Percentiles rank a stretch among this genome's conserved stretches.
phyloP scores from a whole-genome alignment of 2,797 vertebrate species.

The Margarornis squamiger region DNA sequence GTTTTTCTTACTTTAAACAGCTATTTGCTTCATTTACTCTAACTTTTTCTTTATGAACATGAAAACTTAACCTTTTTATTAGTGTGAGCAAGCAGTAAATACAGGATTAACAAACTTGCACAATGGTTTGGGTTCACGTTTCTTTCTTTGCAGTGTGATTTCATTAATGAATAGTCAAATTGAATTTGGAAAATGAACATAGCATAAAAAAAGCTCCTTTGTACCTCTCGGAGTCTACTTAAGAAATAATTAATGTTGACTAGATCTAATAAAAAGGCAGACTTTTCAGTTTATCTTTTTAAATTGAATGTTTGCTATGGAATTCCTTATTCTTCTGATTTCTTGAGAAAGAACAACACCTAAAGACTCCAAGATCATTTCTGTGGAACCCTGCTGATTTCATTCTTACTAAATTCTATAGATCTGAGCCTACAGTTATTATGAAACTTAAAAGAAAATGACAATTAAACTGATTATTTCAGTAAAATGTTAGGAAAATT shows the following conservation, averaged over 20 bases:
- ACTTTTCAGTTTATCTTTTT: not conserved
- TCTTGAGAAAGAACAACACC: not conserved
- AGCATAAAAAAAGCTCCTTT: not conserved
- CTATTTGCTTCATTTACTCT: not conserved
- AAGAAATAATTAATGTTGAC: slow-evolving; percentile 22
- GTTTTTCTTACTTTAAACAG: not conserved
- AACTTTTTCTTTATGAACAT: not conserved
- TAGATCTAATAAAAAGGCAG: not conserved
- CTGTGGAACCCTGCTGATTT: slow-evolving; percentile 15
- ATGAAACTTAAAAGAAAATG: not conserved
- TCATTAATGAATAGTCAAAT: slow-evolving; percentile 27
- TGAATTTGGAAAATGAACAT: slow-evolving; percentile 8
- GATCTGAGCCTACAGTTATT: not conserved
- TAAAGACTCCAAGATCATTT: not conserved
- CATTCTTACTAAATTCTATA: slow-evolving; percentile 10
- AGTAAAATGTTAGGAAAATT: slow-evolving; percentile 21
- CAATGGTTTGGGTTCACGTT: not conserved
- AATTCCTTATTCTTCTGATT: not conserved
- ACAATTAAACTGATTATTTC: slow-evolving; percentile 46
- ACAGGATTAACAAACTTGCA: not conserved
- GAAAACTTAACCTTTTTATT: not conserved
- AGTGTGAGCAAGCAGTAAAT: not conserved
- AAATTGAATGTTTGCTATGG: not conserved
- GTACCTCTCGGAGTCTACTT: not conserved
- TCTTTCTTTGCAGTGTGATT: slow-evolving; percentile 4